A percentile compares a stretch with the other conserved stretches of the same genome.
These are phyloP conservation scores for Baryphthengus martii DNA, from an alignment of 2,113 vertebrate genomes.

Conservation along the genomic window DNA sequence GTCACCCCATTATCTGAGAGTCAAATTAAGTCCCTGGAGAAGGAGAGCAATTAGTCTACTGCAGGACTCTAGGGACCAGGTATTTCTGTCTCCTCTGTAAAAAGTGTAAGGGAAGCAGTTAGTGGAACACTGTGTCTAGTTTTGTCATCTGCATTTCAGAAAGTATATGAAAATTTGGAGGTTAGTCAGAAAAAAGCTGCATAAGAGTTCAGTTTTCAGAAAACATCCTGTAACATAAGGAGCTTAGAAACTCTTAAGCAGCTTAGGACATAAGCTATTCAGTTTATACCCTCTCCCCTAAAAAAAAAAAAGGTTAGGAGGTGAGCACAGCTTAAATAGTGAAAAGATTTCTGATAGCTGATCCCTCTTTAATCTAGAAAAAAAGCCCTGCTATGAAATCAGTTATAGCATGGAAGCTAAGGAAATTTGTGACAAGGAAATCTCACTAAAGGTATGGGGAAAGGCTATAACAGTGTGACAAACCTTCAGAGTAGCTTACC, in stretches of 20 bases:
- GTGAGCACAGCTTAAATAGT: not conserved
- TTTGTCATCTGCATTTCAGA: not conserved
- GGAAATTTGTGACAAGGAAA: not conserved
- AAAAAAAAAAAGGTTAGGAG: not conserved
- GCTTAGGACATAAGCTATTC: slow-evolving; percentile 26
- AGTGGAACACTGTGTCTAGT: not conserved
- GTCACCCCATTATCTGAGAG: not conserved
- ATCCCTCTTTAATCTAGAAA: slow-evolving; percentile 5
- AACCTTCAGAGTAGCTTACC: not conserved
- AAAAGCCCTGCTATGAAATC: not conserved
- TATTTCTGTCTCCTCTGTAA: not conserved
- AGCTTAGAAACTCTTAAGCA: slow-evolving; percentile 48
- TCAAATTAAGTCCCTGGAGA: not conserved
- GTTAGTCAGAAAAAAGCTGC: not conserved
- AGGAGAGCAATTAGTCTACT: not conserved
- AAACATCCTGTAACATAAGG: not conserved
- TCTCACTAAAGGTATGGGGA: not conserved
- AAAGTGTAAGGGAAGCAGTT: not conserved
- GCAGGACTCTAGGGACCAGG: not conserved
- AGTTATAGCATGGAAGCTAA: not conserved
- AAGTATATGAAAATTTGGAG: not conserved
- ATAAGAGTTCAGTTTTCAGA: not conserved
- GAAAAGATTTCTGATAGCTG: slow-evolving; percentile 31
- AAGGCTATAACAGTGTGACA: not conserved
- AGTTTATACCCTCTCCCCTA: not conserved